Percentiles rank a stretch among this genome's conserved stretches.
Conservation (phyloP, 92 coral and sea anemone species). For the Epizoanthus stellaris region DNA sequence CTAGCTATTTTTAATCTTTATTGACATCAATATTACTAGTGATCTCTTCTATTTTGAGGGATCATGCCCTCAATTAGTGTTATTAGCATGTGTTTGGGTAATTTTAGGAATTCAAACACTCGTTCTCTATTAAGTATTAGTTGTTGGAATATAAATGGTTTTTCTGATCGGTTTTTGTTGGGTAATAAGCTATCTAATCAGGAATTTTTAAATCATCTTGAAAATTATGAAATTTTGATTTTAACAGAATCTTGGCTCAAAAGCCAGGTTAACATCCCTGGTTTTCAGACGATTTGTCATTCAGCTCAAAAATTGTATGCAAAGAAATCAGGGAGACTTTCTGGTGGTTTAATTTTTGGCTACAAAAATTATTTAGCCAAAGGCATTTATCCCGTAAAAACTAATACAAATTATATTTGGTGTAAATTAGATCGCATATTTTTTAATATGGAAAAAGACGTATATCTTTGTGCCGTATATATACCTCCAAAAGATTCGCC, state of each 20-base stretch:
- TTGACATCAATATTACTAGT: background rate
- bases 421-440: conserved; percentile 14
- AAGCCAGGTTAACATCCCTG: background rate
- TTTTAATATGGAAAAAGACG: conserved; percentile 9
- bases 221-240: conserved; percentile 24
- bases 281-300: background rate
- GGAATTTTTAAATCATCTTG: conserved; percentile 31
- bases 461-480: conserved; percentile 23
- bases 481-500: conserved; percentile 31
- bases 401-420: conserved; percentile 10
- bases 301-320: background rate
- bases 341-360: conserved; percentile 43
- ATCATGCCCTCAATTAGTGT: background rate
- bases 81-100: conserved; percentile 26
- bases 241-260: conserved; percentile 35
- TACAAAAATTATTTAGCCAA: conserved; percentile 16
- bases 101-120: background rate
- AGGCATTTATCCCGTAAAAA: background rate
- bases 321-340: conserved; percentile 39
- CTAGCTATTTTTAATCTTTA: conserved; percentile 3
- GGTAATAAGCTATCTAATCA: conserved; percentile 27
- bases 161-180: conserved; percentile 32
- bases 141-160: conserved; percentile 50
- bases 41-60: conserved; percentile 10
- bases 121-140: conserved; percentile 18